phyloP scores from a whole-genome alignment of 1,140 invertebrate genomes.

The Cydia fagiglandana region DNA sequence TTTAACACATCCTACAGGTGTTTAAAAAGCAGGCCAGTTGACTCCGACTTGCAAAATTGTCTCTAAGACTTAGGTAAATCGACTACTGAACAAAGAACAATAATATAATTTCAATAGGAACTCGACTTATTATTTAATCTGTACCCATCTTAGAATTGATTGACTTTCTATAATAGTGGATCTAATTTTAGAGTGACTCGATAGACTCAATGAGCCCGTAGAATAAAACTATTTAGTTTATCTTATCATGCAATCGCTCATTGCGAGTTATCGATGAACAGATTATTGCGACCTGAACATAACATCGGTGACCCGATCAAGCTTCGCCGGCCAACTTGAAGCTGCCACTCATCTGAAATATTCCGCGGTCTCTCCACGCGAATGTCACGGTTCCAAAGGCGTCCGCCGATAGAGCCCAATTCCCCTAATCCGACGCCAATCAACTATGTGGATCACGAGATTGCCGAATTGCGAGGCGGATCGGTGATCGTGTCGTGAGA shows the following conservation, averaged over 20 bases:
- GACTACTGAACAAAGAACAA: not conserved
- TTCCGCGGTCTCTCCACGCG: constrained; percentile 60
- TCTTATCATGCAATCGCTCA: constrained; percentile 59
- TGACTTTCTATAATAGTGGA: constrained; percentile 66
- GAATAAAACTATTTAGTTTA: constrained; percentile 63
- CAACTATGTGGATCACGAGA: constrained; percentile 73
- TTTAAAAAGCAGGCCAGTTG: too few relatives aligned
- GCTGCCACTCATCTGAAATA: constrained; percentile 59
- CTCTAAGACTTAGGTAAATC: not conserved
- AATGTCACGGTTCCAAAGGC: constrained; percentile 63
- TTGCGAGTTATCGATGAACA: constrained; percentile 46
- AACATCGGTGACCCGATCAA: constrained; percentile 59
- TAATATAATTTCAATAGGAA: not conserved
- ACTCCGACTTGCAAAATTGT: too few relatives aligned
- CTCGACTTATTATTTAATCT: constrained; percentile 43
- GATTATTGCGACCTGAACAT: constrained; percentile 54
- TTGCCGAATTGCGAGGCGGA: constrained; percentile 60
- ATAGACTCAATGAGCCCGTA: constrained; percentile 58
- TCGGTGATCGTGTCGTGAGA: constrained; percentile 69
- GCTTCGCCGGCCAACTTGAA: constrained; percentile 37
- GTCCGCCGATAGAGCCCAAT: constrained; percentile 56
- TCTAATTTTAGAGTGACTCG: constrained; percentile 65
- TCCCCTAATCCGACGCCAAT: constrained; percentile 71
- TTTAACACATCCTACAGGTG: too few relatives aligned
- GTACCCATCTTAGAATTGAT: constrained; percentile 60